Percentiles rank a stretch among this genome's conserved stretches.
Evolutionary conservation across 2,113 vertebrate genomes (phyloP).

Genomic region (Xyliphius kryptos): DNA sequence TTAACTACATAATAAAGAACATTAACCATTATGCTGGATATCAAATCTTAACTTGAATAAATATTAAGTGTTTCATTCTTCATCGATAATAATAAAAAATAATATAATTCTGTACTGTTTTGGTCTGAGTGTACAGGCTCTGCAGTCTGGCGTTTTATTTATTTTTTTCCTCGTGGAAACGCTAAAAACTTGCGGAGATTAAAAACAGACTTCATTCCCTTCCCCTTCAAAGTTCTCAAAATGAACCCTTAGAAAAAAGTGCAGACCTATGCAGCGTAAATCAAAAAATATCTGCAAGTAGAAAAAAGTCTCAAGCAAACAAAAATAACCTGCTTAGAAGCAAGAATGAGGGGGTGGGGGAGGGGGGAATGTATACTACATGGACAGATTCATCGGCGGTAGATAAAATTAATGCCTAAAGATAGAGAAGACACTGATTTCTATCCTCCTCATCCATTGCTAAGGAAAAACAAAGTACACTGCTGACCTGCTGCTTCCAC

Average conservation of each 20-base stretch:
- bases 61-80: constrained; percentile 43
- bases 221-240: constrained; percentile 38
- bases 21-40: constrained; percentile 33
- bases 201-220: constrained; percentile 40
- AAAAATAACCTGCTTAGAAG: constrained; percentile 35
- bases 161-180: too few relatives aligned
- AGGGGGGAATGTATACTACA: constrained; percentile 27
- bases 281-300: constrained; percentile 73
- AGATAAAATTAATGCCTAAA: constrained; percentile 42
- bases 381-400: constrained; percentile 23
- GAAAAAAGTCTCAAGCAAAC: constrained; percentile 44
- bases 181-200: background rate
- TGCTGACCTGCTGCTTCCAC: constrained; percentile 34
- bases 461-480: too few relatives aligned
- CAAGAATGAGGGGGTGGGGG: constrained; percentile 9
- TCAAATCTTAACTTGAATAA: constrained; percentile 36
- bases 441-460: constrained; percentile 50
- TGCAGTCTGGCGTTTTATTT: constrained; percentile 8
- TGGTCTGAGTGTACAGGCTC: constrained; percentile 38
- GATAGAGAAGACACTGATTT: constrained; percentile 70
- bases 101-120: constrained; percentile 36
- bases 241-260: constrained; percentile 64
- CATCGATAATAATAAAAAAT: constrained; percentile 23
- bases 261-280: constrained; percentile 63
- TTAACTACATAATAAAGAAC: constrained; percentile 29